Percentiles rank a stretch among this genome's conserved stretches.
Evolutionary conservation across 2,113 vertebrate genomes (phyloP).

Genomic region (Pseudopodoces humilis): DNA sequence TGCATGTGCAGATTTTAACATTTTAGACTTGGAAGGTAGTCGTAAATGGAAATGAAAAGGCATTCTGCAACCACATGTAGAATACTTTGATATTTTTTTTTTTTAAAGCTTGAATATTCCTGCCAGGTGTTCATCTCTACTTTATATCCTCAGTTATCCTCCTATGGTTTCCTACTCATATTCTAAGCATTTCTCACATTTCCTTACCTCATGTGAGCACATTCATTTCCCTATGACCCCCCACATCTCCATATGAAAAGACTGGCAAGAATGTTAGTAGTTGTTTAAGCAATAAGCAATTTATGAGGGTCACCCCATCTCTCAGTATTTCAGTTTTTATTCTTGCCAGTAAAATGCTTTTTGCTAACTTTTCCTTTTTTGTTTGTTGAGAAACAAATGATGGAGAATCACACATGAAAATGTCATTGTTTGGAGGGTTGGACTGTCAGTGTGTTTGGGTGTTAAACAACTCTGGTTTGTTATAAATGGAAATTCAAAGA

Average conservation of each 20-base stretch:
- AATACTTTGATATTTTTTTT: neutral
- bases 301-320: neutral
- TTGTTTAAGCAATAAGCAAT: neutral
- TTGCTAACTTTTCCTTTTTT: neutral
- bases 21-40: neutral
- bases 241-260: neutral
- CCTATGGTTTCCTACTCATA: neutral
- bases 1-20: neutral
- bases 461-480: neutral
- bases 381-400: neutral
- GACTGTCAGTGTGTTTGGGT: neutral
- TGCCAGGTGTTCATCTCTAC: neutral
- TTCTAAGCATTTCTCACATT: neutral
- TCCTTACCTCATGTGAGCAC: neutral
- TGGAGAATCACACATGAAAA: neutral
- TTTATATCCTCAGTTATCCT: neutral
- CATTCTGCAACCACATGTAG: neutral
- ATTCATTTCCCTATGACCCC: neutral
- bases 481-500: slow-evolving; percentile 32
- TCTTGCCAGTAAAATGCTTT: neutral
- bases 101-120: neutral
- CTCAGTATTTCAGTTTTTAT: neutral
- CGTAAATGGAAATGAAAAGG: neutral
- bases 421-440: neutral
- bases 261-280: neutral